phyloP scores from a whole-genome alignment of 2,888 invertebrate species.

The Spatulosminthurus flaviceps region DNA sequence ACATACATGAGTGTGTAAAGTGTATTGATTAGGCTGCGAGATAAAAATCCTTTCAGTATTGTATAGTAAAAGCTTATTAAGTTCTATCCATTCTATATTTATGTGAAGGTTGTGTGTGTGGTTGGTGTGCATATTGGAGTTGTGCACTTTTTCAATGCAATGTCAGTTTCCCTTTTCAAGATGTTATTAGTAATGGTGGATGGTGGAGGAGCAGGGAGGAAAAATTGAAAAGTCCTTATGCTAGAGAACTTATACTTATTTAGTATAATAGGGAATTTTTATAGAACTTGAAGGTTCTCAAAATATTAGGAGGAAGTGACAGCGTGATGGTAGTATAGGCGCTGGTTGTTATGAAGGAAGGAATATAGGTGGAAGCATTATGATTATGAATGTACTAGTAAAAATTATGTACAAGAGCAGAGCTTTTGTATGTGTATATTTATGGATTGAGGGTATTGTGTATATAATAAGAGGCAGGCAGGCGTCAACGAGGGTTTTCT shows the following conservation, averaged over 20 bases:
- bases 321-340: too few relatives aligned
- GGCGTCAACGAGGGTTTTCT: constrained; percentile 11
- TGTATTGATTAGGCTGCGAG: constrained; percentile 1
- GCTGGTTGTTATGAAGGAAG: too few relatives aligned
- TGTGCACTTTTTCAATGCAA: not conserved
- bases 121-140: too few relatives aligned
- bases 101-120: not conserved
- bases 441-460: not conserved
- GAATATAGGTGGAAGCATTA: not conserved
- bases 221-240: not conserved
- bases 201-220: not conserved
- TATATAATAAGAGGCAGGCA: not conserved
- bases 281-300: not conserved
- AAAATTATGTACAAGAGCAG: too few relatives aligned
- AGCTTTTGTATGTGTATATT: too few relatives aligned
- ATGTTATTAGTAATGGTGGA: not conserved
- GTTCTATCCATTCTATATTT: not conserved
- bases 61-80: constrained; percentile 15
- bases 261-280: too few relatives aligned
- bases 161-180: constrained; percentile 3
- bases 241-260: too few relatives aligned
- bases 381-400: not conserved
- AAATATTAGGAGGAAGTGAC: not conserved
- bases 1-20: constrained; percentile 14
- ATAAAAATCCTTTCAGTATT: not conserved